Evolutionary conservation across 2,888 invertebrate genomes (phyloP).

Genomic region (Diarsia mendica): DNA sequence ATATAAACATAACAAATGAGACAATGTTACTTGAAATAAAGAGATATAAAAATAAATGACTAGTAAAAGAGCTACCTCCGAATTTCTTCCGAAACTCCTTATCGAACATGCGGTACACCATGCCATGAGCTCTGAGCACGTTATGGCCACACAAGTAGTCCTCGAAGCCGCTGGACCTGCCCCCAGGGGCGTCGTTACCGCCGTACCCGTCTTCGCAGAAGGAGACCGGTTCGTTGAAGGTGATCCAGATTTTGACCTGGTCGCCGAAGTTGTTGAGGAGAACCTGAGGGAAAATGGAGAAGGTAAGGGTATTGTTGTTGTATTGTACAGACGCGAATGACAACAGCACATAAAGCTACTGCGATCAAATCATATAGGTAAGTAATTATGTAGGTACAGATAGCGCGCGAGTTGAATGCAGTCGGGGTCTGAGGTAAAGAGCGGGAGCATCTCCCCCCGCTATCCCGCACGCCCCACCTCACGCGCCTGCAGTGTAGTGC

Average conservation of each 20-base stretch:
- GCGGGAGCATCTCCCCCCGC: too few species aligned
- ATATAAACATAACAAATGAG: too few species aligned
- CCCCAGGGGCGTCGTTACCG: constrained; percentile 87
- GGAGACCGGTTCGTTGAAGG: constrained; percentile 91
- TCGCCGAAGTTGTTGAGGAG: constrained; percentile 88
- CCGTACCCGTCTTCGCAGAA: constrained; percentile 88
- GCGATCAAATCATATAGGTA: too few species aligned
- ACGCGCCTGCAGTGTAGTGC: too few species aligned
- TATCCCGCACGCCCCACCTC: too few species aligned
- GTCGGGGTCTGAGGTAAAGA: too few species aligned
- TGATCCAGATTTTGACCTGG: constrained; percentile 90
- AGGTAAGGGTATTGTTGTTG: neutral
- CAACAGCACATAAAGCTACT: too few species aligned
- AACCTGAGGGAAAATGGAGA: constrained; percentile 69
- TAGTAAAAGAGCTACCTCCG: constrained; percentile 26
- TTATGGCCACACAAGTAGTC: constrained; percentile 92
- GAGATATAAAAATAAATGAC: too few species aligned
- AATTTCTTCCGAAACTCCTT: constrained; percentile 76
- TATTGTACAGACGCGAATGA: neutral
- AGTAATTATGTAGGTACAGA: too few species aligned
- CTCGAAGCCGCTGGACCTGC: constrained; percentile 87
- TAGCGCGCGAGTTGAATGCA: too few species aligned
- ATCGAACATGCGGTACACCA: constrained; percentile 91
- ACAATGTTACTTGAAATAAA: too few species aligned
- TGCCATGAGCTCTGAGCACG: constrained; percentile 92